Evolutionary conservation across 2,888 invertebrate species (phyloP).

Genomic region (Meteorus colon): DNA sequence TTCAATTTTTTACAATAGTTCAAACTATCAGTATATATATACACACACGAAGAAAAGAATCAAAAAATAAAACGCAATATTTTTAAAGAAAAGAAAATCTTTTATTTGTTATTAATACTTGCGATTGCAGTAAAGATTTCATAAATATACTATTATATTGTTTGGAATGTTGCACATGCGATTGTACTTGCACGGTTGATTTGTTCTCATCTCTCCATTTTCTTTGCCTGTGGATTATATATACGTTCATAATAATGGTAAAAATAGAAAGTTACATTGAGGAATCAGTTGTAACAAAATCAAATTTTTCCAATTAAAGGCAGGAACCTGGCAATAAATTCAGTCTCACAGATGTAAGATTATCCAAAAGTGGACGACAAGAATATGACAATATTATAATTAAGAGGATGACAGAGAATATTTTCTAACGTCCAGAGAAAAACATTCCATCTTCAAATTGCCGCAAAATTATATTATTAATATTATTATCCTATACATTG

Average conservation of each 20-base stretch:
- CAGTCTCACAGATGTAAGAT: slow-evolving; percentile 20
- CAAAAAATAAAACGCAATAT: slow-evolving; percentile 8
- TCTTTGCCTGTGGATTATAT: not conserved
- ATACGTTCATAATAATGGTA: slow-evolving; percentile 41
- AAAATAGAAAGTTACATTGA: slow-evolving; percentile 46
- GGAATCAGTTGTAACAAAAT: slow-evolving; percentile 6
- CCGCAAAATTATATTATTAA: slow-evolving; percentile 28
- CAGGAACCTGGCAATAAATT: slow-evolving; percentile 13
- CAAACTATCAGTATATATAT: slow-evolving; percentile 7
- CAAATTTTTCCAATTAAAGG: slow-evolving; percentile 10
- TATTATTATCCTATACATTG: slow-evolving; percentile 44
- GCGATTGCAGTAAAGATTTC: slow-evolving; percentile 47
- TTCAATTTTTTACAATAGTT: slow-evolving; percentile 19
- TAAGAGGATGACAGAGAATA: not conserved
- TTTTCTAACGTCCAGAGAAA: not conserved
- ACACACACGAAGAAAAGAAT: slow-evolving; percentile 1
- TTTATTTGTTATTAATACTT: slow-evolving; percentile 48
- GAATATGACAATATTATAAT: slow-evolving; percentile 1
- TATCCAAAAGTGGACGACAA: slow-evolving; percentile 7
- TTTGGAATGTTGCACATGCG: slow-evolving; percentile 40
- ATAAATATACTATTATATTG: slow-evolving; percentile 52
- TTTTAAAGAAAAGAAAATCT: slow-evolving; percentile 40
- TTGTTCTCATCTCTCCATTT: slow-evolving; percentile 3
- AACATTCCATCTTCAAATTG: not conserved
- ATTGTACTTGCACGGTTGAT: slow-evolving; percentile 31